Conservation (phyloP, 2,888 invertebrate genomes). For the Platerodrilus igneus region DNA sequence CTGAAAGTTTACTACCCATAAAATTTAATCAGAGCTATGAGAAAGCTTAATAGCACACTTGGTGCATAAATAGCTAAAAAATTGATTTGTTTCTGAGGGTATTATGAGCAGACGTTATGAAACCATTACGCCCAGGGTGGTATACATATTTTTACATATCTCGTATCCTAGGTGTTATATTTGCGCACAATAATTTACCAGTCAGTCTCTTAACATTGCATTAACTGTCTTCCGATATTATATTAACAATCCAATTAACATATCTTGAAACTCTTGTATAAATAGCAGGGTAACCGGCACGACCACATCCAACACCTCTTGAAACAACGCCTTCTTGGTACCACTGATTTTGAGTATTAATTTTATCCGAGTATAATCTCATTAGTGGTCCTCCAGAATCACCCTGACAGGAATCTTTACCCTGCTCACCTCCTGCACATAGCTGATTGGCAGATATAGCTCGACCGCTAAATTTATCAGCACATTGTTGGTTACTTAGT, state of each 20-base stretch:
- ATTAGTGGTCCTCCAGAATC: constrained; percentile 72
- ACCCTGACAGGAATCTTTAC: constrained; percentile 64
- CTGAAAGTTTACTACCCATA: too few relatives aligned
- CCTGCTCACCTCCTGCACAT: constrained; percentile 64
- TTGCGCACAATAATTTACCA: too few relatives aligned
- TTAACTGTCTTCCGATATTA: constrained; percentile 42
- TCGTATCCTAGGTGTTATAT: too few relatives aligned
- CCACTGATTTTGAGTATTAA: constrained; percentile 6
- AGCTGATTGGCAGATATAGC: constrained; percentile 46
- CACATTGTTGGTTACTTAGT: constrained; percentile 34
- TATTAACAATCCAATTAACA: constrained; percentile 72
- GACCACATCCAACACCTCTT: constrained; percentile 85
- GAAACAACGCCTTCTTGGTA: constrained; percentile 66
- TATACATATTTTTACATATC: too few relatives aligned
- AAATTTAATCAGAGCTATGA: too few relatives aligned
- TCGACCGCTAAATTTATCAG: neutral
- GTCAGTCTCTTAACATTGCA: too few relatives aligned
- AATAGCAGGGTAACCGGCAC: constrained; percentile 80
- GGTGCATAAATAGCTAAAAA: too few relatives aligned
- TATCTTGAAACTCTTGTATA: constrained; percentile 80
- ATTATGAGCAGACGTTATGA: too few relatives aligned
- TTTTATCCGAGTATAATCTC: constrained; percentile 37
- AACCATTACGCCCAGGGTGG: too few relatives aligned
- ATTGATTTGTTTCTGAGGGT: too few relatives aligned
- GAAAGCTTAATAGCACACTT: too few relatives aligned